Percentiles rank a stretch among this genome's conserved stretches.
These are phyloP conservation scores for Axis porcinus DNA, from an alignment of 2,113 vertebrate genomes.

Conservation along the genomic window DNA sequence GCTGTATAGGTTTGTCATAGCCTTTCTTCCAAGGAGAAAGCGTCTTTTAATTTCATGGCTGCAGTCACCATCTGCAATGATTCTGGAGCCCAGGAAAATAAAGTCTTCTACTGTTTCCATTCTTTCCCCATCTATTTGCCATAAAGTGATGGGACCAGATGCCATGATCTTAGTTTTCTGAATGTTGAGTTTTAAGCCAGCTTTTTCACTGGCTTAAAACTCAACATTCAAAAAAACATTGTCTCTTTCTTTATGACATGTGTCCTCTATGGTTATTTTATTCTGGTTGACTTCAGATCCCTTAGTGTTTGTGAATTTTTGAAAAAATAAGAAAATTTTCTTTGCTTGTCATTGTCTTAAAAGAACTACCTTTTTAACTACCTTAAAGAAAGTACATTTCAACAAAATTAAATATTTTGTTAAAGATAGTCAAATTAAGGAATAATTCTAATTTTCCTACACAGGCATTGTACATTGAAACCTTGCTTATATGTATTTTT, in stretches of 20 bases:
- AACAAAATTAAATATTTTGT: conserved; percentile 29
- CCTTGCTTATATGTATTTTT: not conserved
- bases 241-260: not conserved
- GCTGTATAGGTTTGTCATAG: not conserved
- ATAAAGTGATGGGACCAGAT: not conserved
- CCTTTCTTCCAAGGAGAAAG: not conserved
- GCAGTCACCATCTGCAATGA: not conserved
- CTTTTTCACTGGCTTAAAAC: not conserved
- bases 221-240: not conserved
- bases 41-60: not conserved
- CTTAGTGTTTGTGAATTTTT: not conserved
- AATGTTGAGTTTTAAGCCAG: not conserved
- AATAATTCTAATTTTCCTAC: conserved; percentile 29
- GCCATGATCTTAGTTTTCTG: not conserved
- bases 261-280: not conserved
- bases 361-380: not conserved
- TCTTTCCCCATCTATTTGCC: not conserved
- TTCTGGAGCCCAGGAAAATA: not conserved
- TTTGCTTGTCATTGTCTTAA: conserved; percentile 5
- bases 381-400: not conserved
- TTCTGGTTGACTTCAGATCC: not conserved
- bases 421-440: not conserved
- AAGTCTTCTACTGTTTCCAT: not conserved
- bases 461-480: not conserved
- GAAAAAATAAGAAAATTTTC: not conserved